Percentiles rank a stretch among this genome's conserved stretches.
These are phyloP conservation scores for Siderastrea siderea DNA, from an alignment of 92 coral and sea anemone genomes.

Conservation along the genomic window DNA sequence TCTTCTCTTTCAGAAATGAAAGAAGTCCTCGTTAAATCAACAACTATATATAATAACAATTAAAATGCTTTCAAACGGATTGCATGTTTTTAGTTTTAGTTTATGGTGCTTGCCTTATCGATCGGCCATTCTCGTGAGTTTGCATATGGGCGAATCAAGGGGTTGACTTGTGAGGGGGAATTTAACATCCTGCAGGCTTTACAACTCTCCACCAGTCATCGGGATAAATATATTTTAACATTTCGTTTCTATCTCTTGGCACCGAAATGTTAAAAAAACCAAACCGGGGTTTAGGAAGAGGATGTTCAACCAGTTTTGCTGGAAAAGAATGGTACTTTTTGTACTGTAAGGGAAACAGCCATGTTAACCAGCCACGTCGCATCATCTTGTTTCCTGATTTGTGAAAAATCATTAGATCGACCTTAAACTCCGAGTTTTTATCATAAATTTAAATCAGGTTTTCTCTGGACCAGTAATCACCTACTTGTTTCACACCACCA, in stretches of 20 bases:
- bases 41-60: too few species aligned
- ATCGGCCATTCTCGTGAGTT: too few species aligned
- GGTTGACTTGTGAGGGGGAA: too few species aligned
- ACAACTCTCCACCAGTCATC: constrained; percentile 82
- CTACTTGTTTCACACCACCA: constrained; percentile 8
- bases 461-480: constrained; percentile 34
- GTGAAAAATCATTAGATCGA: constrained; percentile 73
- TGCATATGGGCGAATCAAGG: too few species aligned
- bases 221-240: constrained; percentile 75
- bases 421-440: constrained; percentile 48
- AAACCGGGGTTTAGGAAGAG: constrained; percentile 74
- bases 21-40: too few species aligned
- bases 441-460: constrained; percentile 34
- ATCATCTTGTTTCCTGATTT: constrained; percentile 69
- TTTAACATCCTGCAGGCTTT: constrained; percentile 44
- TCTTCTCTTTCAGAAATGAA: too few species aligned
- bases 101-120: too few species aligned
- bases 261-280: constrained; percentile 69
- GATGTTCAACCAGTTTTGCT: constrained; percentile 71
- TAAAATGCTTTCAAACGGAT: too few species aligned
- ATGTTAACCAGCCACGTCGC: constrained; percentile 75
- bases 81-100: too few species aligned
- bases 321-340: constrained; percentile 73
- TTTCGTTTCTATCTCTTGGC: constrained; percentile 77
- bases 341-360: constrained; percentile 68